Percentiles rank a stretch among this genome's conserved stretches.
Evolutionary conservation across 2,113 vertebrate species (phyloP).

Genomic region (Phocoena sinus): DNA sequence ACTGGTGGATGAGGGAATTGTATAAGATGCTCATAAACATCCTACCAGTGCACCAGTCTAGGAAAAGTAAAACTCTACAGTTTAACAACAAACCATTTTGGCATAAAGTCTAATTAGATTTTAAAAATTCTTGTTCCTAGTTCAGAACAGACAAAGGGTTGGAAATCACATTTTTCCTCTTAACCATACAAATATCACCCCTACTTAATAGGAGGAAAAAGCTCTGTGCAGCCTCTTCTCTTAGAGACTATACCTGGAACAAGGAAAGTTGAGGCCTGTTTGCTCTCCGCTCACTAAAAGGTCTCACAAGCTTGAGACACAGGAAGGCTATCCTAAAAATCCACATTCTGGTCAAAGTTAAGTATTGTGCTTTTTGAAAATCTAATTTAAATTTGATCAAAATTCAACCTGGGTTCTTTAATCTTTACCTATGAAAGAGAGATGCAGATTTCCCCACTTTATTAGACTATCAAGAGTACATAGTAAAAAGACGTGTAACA

Average conservation of each 20-base stretch:
- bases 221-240: background rate
- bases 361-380: conserved; percentile 18
- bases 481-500: background rate
- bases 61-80: background rate
- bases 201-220: background rate
- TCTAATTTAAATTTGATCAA: conserved; percentile 12
- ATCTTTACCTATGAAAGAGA: background rate
- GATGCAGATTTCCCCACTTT: background rate
- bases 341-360: background rate
- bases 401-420: background rate
- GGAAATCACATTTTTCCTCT: background rate
- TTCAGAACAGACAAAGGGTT: background rate
- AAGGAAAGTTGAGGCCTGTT: background rate
- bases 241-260: background rate
- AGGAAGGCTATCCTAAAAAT: background rate
- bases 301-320: background rate
- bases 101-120: background rate
- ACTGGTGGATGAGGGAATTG: background rate
- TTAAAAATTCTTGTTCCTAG: background rate
- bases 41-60: background rate
- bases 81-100: background rate
- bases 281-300: background rate
- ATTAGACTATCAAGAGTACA: background rate
- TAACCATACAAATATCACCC: background rate
- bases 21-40: background rate